A percentile compares a stretch with the other conserved stretches of the same genome.
Evolutionary conservation across 2,888 invertebrate genomes (phyloP).

Genomic region (Seira ritae): DNA sequence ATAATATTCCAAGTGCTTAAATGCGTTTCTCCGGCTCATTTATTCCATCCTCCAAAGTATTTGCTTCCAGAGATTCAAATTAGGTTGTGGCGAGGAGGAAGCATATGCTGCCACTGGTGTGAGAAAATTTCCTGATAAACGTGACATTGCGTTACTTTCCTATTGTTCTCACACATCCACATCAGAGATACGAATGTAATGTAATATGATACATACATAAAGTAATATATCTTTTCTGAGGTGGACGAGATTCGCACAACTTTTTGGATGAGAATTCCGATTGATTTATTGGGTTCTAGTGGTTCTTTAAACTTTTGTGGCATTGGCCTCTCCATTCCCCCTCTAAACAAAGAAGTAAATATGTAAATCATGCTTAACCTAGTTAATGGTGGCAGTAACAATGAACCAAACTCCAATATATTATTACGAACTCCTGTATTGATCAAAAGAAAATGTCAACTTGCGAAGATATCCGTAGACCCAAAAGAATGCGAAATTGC

Average conservation of each 20-base stretch:
- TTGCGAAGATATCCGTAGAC: background rate
- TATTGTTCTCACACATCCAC: background rate
- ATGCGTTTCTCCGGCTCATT: no score
- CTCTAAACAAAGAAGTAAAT: constrained; percentile 18
- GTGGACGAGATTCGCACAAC: constrained; percentile 7
- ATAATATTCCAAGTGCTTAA: no score
- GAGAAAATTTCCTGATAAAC: background rate
- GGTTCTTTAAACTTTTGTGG: constrained; percentile 6
- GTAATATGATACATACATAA: no score
- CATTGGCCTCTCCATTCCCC: constrained; percentile 9
- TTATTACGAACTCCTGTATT: background rate
- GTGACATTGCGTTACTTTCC: background rate
- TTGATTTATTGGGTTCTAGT: constrained; percentile 42
- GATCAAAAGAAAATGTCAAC: constrained; percentile 3
- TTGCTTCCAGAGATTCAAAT: no score
- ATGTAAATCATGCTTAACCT: constrained; percentile 33
- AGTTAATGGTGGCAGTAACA: constrained; percentile 6
- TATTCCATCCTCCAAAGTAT: no score
- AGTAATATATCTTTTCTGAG: background rate
- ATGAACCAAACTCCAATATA: background rate
- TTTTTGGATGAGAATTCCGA: constrained; percentile 22
- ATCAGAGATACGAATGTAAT: no score
- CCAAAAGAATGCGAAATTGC: background rate
- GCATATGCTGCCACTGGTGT: constrained; percentile 1
- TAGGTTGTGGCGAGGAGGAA: no score